Base-by-base conservation (phyloP, 2,888 invertebrate species). In the Nemotelus pantherinus region DNA sequence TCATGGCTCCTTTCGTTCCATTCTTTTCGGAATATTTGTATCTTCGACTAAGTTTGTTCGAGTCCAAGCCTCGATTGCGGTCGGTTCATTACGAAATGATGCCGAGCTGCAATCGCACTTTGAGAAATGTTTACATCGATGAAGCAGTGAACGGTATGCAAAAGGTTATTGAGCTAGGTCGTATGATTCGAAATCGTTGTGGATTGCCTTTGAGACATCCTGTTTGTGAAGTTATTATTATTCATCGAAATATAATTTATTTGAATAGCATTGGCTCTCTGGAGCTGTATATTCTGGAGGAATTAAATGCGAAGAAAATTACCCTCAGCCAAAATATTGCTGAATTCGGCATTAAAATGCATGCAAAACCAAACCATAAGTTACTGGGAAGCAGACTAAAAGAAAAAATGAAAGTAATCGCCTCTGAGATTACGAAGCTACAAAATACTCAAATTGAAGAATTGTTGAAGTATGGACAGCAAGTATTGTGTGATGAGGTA, bases 1-100 rank as follows among this genome's bases (percentile, higher is more conserved):
- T 99, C 83, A 98, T 99, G 95, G 95, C 99, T 1, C 98, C 99
- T 0, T 99, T 99, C 86, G 97, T 98, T 0, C 99, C 99, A 0
- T 99, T 96, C 88, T 89, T 99, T 76, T 94, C 97, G 0, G 99
- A 99, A 87, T 91, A 93, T 79, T 96, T 99, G 92, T 99, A 96
- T 87, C 95, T 96, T 86, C 93, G 94, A 77, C 87, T 99, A 80
- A 91, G 92, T 55, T 89, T 92, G 81, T 88, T 96, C 50, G 84
- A 67, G 5, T 83, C 84, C 3, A 78, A 82, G 2, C 87, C 83
- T 57, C 80, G 82, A 10, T 87, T 89, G 45, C 6, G 7, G 44
- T 97, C 97, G 84, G 93, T 99, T 0, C 99, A 99, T 85, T 99
- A 93, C 85, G 91, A 95, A 83, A 93, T 95, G 93, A 90, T 98